phyloP scores from a whole-genome alignment of 1,140 invertebrate species.

The Anoplophora glabripennis region DNA sequence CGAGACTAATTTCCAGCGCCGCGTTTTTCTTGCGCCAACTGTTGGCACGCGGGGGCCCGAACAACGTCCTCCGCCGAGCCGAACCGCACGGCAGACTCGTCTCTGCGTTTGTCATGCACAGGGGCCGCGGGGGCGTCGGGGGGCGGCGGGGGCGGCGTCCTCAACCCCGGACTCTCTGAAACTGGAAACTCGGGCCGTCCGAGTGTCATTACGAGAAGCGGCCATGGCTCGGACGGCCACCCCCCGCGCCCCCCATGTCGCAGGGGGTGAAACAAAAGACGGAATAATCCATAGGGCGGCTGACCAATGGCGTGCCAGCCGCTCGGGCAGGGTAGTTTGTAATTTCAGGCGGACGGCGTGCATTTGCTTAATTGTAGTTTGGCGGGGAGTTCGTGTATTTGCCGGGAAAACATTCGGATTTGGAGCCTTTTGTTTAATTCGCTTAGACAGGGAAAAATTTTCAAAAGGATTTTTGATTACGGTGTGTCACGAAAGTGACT shows the following conservation, averaged over 20 bases:
- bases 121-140: conserved; percentile 15
- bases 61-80: conserved; percentile 23
- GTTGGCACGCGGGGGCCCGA: conserved; percentile 12
- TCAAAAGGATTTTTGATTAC: too few species aligned
- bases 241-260: conserved; percentile 18
- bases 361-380: conserved; percentile 9
- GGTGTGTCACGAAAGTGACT: too few species aligned
- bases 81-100: conserved; percentile 6
- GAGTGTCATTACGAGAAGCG: conserved; percentile 49
- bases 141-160: conserved; percentile 12
- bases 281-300: conserved; percentile 49
- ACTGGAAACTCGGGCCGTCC: conserved; percentile 38
- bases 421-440: too few species aligned
- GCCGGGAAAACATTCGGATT: too few species aligned
- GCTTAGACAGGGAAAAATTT: too few species aligned
- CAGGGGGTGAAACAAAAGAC: conserved; percentile 48
- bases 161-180: conserved; percentile 28
- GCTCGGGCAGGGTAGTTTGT: conserved; percentile 24
- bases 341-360: conserved; percentile 9
- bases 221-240: conserved; percentile 36
- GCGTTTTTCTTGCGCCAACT: background rate
- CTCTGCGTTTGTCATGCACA: conserved; percentile 36
- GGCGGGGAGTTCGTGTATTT: too few species aligned
- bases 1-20: too few species aligned
- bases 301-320: conserved; percentile 45